Evolutionary conservation across 1,140 invertebrate species (phyloP).

Genomic region (Chrysoperla carnea): DNA sequence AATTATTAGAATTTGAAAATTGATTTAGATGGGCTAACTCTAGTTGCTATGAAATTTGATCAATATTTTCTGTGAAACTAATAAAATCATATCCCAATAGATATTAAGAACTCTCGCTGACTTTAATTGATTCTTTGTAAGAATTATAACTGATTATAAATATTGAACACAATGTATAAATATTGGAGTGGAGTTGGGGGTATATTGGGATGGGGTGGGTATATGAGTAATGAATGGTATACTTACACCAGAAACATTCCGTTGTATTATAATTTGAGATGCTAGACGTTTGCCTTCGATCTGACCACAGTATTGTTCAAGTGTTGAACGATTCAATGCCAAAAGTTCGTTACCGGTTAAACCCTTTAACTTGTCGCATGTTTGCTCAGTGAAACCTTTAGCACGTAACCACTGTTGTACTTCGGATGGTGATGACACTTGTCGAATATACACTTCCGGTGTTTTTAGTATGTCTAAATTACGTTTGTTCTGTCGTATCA

Average conservation of each 20-base stretch:
- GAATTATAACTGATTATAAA: no score
- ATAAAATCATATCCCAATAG: no score
- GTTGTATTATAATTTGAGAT: constrained; percentile 56
- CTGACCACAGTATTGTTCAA: constrained; percentile 47
- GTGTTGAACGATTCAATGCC: constrained; percentile 35
- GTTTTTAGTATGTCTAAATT: constrained; percentile 46
- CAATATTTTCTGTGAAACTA: no score
- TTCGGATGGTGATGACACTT: constrained; percentile 39
- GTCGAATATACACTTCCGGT: constrained; percentile 51
- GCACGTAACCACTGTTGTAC: constrained; percentile 55
- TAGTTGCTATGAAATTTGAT: no score
- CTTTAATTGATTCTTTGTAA: no score
- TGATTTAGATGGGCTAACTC: no score
- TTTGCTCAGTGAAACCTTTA: constrained; percentile 51
- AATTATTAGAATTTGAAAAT: no score
- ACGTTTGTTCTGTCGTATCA: constrained; percentile 33
- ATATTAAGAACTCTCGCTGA: no score
- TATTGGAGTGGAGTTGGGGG: no score
- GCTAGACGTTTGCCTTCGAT: constrained; percentile 53
- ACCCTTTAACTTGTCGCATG: constrained; percentile 41
- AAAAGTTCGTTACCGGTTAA: constrained; percentile 55
- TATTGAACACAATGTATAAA: no score
- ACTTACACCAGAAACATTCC: constrained; percentile 58
- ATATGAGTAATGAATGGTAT: no score
- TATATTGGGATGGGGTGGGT: no score